phyloP scores from a whole-genome alignment of 2,888 invertebrate species.

The Mimachlamys varia region DNA sequence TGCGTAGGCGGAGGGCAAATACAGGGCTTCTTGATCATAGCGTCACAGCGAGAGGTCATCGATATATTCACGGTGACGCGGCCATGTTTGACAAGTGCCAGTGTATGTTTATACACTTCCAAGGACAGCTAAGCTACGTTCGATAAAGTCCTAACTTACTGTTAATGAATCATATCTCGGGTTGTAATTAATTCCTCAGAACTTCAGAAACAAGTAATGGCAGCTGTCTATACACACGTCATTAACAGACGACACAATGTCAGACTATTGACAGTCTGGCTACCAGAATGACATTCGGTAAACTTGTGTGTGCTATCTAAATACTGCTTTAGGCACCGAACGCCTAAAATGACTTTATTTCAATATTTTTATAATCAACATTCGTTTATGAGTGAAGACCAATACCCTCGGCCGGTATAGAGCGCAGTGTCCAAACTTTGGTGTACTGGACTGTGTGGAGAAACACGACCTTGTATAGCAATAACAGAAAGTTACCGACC shows the following conservation, averaged over 20 bases:
- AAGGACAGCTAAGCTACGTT: background rate
- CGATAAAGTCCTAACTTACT: background rate
- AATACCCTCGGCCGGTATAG: too few species aligned
- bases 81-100: conserved; percentile 5
- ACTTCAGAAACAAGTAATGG: background rate
- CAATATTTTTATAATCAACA: too few species aligned
- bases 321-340: too few species aligned
- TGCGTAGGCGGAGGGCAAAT: background rate
- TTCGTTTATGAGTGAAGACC: too few species aligned
- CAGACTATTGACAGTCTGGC: background rate
- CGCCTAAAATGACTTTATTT: too few species aligned
- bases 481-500: too few species aligned
- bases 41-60: background rate
- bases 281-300: background rate
- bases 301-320: background rate
- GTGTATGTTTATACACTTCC: background rate
- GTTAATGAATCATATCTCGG: background rate
- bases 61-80: background rate
- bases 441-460: too few species aligned
- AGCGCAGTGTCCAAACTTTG: too few species aligned
- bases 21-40: background rate
- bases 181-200: background rate
- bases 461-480: too few species aligned
- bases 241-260: background rate
- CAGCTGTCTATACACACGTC: background rate